Evolutionary conservation across 2,113 vertebrate genomes (phyloP), one percentile per base, ranked within the genome.

Genomic region (Collichthys lucidus): DNA sequence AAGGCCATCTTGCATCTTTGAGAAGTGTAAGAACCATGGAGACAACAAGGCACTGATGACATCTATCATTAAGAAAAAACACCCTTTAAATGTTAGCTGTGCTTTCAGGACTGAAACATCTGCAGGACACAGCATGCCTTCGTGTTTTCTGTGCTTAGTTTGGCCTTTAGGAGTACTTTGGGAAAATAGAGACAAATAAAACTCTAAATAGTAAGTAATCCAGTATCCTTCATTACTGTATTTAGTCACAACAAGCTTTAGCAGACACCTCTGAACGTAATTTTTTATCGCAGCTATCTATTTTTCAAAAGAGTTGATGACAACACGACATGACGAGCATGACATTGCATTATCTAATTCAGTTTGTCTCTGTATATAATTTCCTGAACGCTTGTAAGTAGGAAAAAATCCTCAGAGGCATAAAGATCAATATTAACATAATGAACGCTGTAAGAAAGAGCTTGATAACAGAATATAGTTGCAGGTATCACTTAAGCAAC

Each of bases 121-220:
- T 79, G 64, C 56, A 49, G 22, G 5, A 1, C 40, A 70, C 35
- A 50, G 12, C n/a, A 42, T 52, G 70, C 3, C 5, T 5, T 3
- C 12, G 3, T 46, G 2, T 4, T 65, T 1, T 11, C 11, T 12
- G 17, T 35, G 22, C 31, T 31, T 31, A 19, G 3, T 62, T 22
- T 55, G 40, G 49, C 68, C 68, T 57, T 20, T 22, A 24, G 35
- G 49, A 44, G 57, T 11, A 49, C 59, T 79, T n/a, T 57, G 10
- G 5, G 11, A 42, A 63, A 62, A 9, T 40, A 40, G 35, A 40
- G 35, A 7, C 35, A 40, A 40, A 40, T 40, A 40, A 40, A 40
- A 40, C 8, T 40, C 7, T 40, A 9, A 40, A n/a, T n/a, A n/a
- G n/a, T n/a, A n/a, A 26, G 19, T n/a, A 24, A 17, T 42, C 44